Evolutionary conservation across 2,888 invertebrate species (phyloP), one percentile per base, ranked within the genome.

Genomic region (Polymixis lichenea): DNA sequence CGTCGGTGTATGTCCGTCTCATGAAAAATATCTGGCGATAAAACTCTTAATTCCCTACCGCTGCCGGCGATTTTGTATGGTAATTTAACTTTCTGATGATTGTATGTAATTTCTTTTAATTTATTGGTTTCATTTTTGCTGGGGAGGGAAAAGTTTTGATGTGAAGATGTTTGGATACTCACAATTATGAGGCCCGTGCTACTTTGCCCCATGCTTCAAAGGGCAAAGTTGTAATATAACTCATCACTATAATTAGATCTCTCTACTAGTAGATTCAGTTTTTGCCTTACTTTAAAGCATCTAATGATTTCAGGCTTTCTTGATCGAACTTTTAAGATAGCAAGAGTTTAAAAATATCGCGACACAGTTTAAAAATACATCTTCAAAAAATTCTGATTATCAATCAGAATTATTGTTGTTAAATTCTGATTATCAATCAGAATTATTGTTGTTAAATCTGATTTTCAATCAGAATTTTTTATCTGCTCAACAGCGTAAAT

Each of bases 1-100:
- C 65, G 82, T 77, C 82, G 60, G 84, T 80, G 75, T 56, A 77
- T 25, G 78, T 86, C 82, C 81, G 85, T 78, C 75, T 84, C 72
- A 81, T 90, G 90, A 92, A 90, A 91, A 90, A 92, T 91, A 88
- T 89, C 86, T 84, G 84, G 82, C 82, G 85, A 92, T 92, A 89
- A 89, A 79, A 81, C 66, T 85, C 75, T 87, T 88, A 82, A 87
- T 89, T 90, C 87, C 86, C 78, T 87, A 68, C 78, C 69, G 91
- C 92, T 89, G 67, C 72, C 74, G 91, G 92, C 91, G 75, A 66
- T 80, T 80, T 78, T 78, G 80, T 84, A 69, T 82, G 78, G 86
- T 82, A 91, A 91, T 90, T 91, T 90, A 85, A 86, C 84, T 88
- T 84, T 85, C 86, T 80, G 76, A 77, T 86, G 85, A 88, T 88